Conservation (phyloP, 2,888 invertebrate genomes). For the Eubasilissa splendida region DNA sequence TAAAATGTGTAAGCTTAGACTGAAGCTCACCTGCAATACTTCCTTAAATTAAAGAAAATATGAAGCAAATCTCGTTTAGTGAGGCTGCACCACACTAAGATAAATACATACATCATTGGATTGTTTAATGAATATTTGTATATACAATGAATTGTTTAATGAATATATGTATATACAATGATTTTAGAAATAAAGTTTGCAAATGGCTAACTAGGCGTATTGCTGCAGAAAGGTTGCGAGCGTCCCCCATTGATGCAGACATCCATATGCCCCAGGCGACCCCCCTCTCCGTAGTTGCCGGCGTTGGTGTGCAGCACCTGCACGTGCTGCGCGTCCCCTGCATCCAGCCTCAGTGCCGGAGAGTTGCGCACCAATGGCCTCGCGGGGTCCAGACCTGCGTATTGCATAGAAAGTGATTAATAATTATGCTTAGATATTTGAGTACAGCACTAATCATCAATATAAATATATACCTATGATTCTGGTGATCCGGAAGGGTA, state of each 20-base stretch:
- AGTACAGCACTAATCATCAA: constrained; percentile 10
- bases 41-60: too few relatives aligned
- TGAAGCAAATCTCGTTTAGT: too few relatives aligned
- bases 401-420: background rate
- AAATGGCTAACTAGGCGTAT: constrained; percentile 74
- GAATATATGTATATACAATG: too few relatives aligned
- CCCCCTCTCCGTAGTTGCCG: constrained; percentile 83
- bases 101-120: too few relatives aligned
- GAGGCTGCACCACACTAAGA: too few relatives aligned
- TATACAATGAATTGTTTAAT: too few relatives aligned
- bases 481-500: constrained; percentile 81
- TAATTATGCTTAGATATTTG: background rate
- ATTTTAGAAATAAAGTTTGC: too few relatives aligned
- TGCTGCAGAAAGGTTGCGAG: constrained; percentile 83
- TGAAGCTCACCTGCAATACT: too few relatives aligned
- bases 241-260: constrained; percentile 87
- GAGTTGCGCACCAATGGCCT: constrained; percentile 80
- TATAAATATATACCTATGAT: constrained; percentile 75
- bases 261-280: constrained; percentile 83
- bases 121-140: too few relatives aligned
- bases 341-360: constrained; percentile 76
- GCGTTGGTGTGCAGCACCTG: constrained; percentile 87
- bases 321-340: constrained; percentile 84
- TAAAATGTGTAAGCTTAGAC: too few relatives aligned
- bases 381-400: constrained; percentile 80